Conservation (phyloP, 2,888 invertebrate genomes). For the Eugnorisma glareosa region DNA sequence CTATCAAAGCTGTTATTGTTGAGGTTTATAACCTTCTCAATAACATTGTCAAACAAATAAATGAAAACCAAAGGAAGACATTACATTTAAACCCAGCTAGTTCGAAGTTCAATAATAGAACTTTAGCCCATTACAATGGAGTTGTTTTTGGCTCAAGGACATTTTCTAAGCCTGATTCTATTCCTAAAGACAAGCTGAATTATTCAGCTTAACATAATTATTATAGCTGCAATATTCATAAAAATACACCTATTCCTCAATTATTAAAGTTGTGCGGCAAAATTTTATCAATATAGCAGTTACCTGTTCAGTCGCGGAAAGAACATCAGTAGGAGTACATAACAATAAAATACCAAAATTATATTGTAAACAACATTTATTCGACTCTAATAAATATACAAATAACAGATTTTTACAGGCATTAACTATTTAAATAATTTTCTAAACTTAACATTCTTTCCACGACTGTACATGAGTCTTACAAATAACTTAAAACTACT, state of each 20-base stretch:
- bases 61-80: slow-evolving; percentile 37
- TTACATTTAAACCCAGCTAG: neutral
- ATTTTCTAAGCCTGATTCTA: slow-evolving; percentile 22
- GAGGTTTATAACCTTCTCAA: slow-evolving; percentile 1
- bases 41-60: slow-evolving; percentile 2
- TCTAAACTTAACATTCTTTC: slow-evolving; percentile 67
- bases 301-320: slow-evolving; percentile 66
- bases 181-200: slow-evolving; percentile 23
- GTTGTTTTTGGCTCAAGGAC: slow-evolving; percentile 19
- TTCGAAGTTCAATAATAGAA: slow-evolving; percentile 13
- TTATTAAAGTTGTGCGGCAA: slow-evolving; percentile 7
- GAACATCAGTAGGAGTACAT: slow-evolving; percentile 57
- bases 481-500: slow-evolving; percentile 59
- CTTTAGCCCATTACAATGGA: neutral
- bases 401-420: slow-evolving; percentile 68
- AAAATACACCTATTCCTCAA: slow-evolving; percentile 25
- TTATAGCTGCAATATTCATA: slow-evolving; percentile 55
- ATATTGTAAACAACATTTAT: slow-evolving; percentile 66
- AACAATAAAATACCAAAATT: slow-evolving; percentile 62
- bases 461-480: slow-evolving; percentile 67
- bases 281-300: slow-evolving; percentile 59
- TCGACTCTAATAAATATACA: slow-evolving; percentile 68
- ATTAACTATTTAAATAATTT: slow-evolving; percentile 68
- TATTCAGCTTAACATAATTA: slow-evolving; percentile 35
- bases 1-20: neutral